Evolutionary conservation across 2,113 vertebrate species (phyloP), one percentile per base, ranked within the genome.

Genomic region (Theristicus caerulescens): DNA sequence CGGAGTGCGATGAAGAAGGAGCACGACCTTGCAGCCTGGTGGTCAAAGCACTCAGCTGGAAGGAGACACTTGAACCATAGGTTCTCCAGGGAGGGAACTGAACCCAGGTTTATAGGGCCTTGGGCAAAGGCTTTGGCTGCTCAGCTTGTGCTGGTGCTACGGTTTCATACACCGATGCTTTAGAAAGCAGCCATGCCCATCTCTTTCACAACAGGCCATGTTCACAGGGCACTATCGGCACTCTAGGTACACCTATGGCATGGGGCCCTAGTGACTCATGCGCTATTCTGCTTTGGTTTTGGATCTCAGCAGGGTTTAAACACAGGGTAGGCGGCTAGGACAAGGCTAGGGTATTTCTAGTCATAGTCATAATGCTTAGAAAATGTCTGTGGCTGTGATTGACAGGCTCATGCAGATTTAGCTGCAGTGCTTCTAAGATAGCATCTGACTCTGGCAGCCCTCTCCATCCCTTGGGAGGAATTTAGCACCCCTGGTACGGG

Each of bases 1-100:
- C 0, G 0, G 40, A 47, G 38, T 0, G 0, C 0, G 4, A 11
- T n/a, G 49, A 19, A 57, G 54, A 49, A 66, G 44, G 65, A 83
- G 13, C n/a, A 6, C 1, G 26, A 26, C 46, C 67, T 66, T 6
- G 4, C 36, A 88, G 40, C 49, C 70, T 52, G 16, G 8, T 32
- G 34, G 42, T 62, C 27, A 25, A 25, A 62, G n/a, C 1, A 2
- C 62, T 76, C 25, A 55, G 15, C 66, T 74, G 62, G 44, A 58
- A 72, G 54, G 59, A 49, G 62, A 40, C 29, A 25, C 6, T 7
- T 27, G n/a, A 65, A 61, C 46, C 3, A 2, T 17, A 52, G 32
- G 59, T 47, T 78, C 54, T 72, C 29, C 47, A 40, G 51, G n/a
- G n/a, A 80, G 34, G 5, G 27, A 77, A 38, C 21, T 27, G 73